These are phyloP conservation scores for Centroberyx gerrardi DNA, from an alignment of 2,797 vertebrate genomes.

Conservation along the genomic window DNA sequence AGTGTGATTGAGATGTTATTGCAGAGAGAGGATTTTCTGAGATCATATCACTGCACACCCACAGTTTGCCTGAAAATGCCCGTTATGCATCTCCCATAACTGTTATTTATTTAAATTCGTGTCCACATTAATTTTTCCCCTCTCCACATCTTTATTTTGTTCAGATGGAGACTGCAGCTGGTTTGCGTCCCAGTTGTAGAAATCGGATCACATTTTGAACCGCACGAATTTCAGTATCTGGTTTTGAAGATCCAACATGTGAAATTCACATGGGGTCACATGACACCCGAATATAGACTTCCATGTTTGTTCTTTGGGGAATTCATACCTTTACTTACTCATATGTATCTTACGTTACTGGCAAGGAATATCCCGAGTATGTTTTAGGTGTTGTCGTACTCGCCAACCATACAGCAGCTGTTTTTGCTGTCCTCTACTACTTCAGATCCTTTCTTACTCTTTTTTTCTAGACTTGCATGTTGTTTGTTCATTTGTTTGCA, in stretches of 20 bases:
- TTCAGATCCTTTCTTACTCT: too few relatives aligned
- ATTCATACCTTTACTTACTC: too few relatives aligned
- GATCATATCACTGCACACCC: constrained; percentile 30
- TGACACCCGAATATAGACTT: constrained; percentile 15
- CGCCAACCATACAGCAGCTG: too few relatives aligned
- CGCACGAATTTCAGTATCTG: constrained; percentile 44
- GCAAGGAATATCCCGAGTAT: too few relatives aligned
- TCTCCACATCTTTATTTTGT: constrained; percentile 50
- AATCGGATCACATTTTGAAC: constrained; percentile 39
- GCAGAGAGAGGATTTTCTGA: constrained; percentile 39
- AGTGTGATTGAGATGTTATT: constrained; percentile 31
- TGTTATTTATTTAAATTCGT: constrained; percentile 49
- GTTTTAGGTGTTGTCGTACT: too few relatives aligned
- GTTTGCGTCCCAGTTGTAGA: constrained; percentile 44
- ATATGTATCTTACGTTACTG: too few relatives aligned
- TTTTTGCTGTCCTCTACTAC: too few relatives aligned
- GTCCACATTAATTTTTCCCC: constrained; percentile 38
- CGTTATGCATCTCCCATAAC: not conserved
- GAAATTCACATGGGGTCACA: constrained; percentile 1
- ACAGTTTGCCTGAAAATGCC: constrained; percentile 5
- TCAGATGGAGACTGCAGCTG: constrained; percentile 63
- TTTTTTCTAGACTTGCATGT: too few relatives aligned
- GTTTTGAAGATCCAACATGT: constrained; percentile 26
- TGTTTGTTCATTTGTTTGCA: too few relatives aligned
- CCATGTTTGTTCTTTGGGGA: not conserved